Evolutionary conservation across 2,888 invertebrate species (phyloP).

Genomic region (Conchocele bisecta): DNA sequence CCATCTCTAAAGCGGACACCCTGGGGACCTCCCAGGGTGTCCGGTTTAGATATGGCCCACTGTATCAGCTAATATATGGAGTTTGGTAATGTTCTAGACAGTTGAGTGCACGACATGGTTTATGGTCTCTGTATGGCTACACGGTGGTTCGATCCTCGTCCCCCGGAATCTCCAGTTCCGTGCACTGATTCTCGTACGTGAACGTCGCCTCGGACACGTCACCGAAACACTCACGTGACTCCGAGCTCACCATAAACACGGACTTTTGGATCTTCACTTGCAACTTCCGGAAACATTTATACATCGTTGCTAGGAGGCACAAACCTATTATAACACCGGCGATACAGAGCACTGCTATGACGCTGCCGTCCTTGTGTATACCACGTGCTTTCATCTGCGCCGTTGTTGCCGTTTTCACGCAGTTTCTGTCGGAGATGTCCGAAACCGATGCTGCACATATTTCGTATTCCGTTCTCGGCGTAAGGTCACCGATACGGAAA

Average conservation of each 20-base stretch:
- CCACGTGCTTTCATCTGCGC: neutral
- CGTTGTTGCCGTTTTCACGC: too few species aligned
- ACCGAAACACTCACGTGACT: conserved; percentile 1
- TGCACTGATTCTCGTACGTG: conserved; percentile 1
- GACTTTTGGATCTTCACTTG: neutral
- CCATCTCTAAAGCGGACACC: too few species aligned
- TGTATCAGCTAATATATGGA: too few species aligned
- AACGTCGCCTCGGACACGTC: conserved; percentile 9
- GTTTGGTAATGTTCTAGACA: too few species aligned
- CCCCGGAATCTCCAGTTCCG: too few species aligned
- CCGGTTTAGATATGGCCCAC: too few species aligned
- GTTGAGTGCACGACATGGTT: too few species aligned
- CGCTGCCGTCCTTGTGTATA: neutral
- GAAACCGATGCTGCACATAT: neutral
- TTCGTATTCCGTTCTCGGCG: neutral
- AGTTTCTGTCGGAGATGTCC: neutral
- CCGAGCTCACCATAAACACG: conserved; percentile 3
- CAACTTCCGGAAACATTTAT: neutral
- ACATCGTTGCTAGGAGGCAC: neutral
- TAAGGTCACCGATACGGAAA: neutral
- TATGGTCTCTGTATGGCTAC: too few species aligned
- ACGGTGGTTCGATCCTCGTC: too few species aligned
- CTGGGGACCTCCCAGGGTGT: too few species aligned
- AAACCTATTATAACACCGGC: neutral
- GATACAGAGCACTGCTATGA: conserved; percentile 1